Evolutionary conservation across 2,113 vertebrate genomes (phyloP).

Genomic region (Penelope pileata): DNA sequence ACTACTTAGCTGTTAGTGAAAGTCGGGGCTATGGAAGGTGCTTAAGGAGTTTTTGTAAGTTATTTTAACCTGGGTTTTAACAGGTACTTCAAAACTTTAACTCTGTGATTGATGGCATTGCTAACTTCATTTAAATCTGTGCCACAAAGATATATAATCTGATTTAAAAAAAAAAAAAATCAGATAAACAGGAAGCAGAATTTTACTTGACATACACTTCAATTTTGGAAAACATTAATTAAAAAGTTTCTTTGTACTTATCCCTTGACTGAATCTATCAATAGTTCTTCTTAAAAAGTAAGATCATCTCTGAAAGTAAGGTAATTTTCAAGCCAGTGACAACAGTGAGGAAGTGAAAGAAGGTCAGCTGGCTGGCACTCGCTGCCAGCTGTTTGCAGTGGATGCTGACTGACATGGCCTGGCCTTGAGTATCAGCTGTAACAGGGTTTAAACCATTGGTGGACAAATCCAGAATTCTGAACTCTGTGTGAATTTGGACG

Average conservation of each 20-base stretch:
- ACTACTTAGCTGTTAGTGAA: background rate
- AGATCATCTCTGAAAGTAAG: constrained; percentile 5
- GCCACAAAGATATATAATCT: background rate
- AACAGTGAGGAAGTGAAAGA: background rate
- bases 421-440: background rate
- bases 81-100: background rate
- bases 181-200: background rate
- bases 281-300: constrained; percentile 18
- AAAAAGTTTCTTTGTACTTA: background rate
- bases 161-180: too few relatives aligned
- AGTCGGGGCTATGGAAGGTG: background rate
- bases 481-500: background rate
- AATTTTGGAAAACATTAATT: constrained; percentile 9
- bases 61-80: background rate
- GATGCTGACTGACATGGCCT: background rate
- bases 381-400: background rate
- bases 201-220: background rate
- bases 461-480: background rate
- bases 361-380: background rate
- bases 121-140: background rate
- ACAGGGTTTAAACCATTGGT: background rate
- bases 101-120: background rate
- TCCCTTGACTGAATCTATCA: background rate
- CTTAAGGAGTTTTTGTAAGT: background rate
- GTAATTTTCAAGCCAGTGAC: background rate